Conservation (phyloP, 1,140 invertebrate species). For the Antheraea pernyi region DNA sequence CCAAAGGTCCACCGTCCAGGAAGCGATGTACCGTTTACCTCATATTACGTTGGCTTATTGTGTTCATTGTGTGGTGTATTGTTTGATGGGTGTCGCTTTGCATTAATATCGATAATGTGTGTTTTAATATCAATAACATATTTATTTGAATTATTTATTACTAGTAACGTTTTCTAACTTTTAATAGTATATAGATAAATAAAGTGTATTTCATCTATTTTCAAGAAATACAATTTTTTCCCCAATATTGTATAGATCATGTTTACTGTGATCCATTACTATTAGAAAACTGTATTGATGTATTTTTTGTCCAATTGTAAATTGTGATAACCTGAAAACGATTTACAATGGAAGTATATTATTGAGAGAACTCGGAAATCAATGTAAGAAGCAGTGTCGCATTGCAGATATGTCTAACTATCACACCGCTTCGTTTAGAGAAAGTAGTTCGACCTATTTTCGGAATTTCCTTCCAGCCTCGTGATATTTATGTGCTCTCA, state of each 20-base stretch:
- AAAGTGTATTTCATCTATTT: too few relatives aligned
- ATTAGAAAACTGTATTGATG: too few relatives aligned
- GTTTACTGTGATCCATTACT: too few relatives aligned
- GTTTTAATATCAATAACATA: neutral
- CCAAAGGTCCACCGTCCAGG: conserved; percentile 42
- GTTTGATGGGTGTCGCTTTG: conserved; percentile 43
- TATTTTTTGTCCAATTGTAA: neutral
- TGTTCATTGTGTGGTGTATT: conserved; percentile 49
- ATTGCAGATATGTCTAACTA: conserved; percentile 60
- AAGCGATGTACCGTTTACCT: conserved; percentile 62
- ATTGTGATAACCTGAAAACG: neutral
- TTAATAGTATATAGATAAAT: too few relatives aligned
- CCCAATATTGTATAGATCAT: too few relatives aligned
- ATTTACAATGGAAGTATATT: neutral
- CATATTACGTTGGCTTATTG: conserved; percentile 62
- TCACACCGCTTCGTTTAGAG: conserved; percentile 39
- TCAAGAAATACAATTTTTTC: too few relatives aligned
- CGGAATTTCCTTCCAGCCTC: conserved; percentile 27
- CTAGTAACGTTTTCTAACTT: too few relatives aligned
- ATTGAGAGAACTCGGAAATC: conserved; percentile 51
- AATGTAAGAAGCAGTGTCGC: conserved; percentile 64
- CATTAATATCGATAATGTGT: conserved; percentile 41
- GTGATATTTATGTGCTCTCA: conserved; percentile 19
- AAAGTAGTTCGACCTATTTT: conserved; percentile 48
- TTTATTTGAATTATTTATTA: neutral